A percentile compares a stretch with the other conserved stretches of the same genome.
phyloP scores from a whole-genome alignment of 2,888 invertebrate genomes.

The Quadroppia sp. region DNA sequence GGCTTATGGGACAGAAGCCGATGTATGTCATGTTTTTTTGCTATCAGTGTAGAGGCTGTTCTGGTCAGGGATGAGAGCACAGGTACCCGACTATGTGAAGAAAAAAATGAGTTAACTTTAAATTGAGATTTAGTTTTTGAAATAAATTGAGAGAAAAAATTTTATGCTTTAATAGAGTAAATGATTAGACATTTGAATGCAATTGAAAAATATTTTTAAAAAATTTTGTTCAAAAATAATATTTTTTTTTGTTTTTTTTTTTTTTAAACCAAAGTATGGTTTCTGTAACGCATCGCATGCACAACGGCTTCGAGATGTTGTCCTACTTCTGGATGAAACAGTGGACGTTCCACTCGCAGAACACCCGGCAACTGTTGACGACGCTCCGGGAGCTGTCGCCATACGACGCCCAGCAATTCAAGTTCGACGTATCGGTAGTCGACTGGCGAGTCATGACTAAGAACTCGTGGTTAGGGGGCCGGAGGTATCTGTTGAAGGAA shows the following conservation, averaged over 20 bases:
- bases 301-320: constrained; percentile 16
- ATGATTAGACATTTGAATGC: too few relatives aligned
- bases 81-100: too few relatives aligned
- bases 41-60: too few relatives aligned
- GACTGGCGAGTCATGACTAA: background rate
- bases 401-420: background rate
- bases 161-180: too few relatives aligned
- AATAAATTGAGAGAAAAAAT: too few relatives aligned
- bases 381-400: background rate
- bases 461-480: constrained; percentile 10
- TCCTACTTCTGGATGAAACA: constrained; percentile 27
- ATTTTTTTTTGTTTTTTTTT: too few relatives aligned
- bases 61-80: too few relatives aligned
- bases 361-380: background rate
- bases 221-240: too few relatives aligned
- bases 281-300: constrained; percentile 23
- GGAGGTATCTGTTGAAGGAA: constrained; percentile 21
- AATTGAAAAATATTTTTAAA: too few relatives aligned
- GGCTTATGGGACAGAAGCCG: constrained; percentile 5
- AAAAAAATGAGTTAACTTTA: too few relatives aligned
- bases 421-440: background rate
- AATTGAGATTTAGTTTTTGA: too few relatives aligned
- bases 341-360: constrained; percentile 17
- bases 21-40: constrained; percentile 1
- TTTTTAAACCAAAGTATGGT: too few relatives aligned